Conservation (phyloP, 1,140 invertebrate species). For the Drosophila sproati region DNA sequence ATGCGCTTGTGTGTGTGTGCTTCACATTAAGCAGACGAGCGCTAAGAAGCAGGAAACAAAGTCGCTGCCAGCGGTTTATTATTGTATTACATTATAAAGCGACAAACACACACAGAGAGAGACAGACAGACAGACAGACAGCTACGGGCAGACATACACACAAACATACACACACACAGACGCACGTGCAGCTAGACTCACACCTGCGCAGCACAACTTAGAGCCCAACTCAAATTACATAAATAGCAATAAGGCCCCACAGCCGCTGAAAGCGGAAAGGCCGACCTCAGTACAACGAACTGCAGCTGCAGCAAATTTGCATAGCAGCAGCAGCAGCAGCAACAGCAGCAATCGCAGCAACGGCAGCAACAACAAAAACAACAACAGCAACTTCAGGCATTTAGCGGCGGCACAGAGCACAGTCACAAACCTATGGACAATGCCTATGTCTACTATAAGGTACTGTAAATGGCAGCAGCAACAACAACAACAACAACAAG, state of each 20-base stretch:
- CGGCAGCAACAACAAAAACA: constrained; percentile 32
- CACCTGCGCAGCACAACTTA: constrained; percentile 59
- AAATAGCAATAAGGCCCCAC: constrained; percentile 59
- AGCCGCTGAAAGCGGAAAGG: constrained; percentile 17
- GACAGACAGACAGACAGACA: not conserved
- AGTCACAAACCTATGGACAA: constrained; percentile 83
- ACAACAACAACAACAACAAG: constrained; percentile 9
- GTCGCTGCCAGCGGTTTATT: constrained; percentile 68
- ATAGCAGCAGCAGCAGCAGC: constrained; percentile 39
- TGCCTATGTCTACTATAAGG: constrained; percentile 84
- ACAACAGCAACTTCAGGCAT: constrained; percentile 52
- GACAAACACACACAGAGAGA: constrained; percentile 8
- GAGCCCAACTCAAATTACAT: constrained; percentile 75
- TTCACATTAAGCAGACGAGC: constrained; percentile 58
- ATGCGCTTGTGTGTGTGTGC: constrained; percentile 23
- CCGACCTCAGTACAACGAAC: constrained; percentile 70
- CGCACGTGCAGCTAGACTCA: constrained; percentile 27
- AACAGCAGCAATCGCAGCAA: constrained; percentile 18
- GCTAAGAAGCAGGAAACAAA: constrained; percentile 73
- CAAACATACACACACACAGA: not conserved
- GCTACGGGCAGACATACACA: not conserved
- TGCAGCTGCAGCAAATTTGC: constrained; percentile 65
- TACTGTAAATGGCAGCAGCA: constrained; percentile 60
- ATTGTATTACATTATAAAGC: constrained; percentile 64
- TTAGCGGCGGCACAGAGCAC: constrained; percentile 48